Base-by-base conservation (phyloP, 2,113 vertebrate species). In the Tringa solitaria region DNA sequence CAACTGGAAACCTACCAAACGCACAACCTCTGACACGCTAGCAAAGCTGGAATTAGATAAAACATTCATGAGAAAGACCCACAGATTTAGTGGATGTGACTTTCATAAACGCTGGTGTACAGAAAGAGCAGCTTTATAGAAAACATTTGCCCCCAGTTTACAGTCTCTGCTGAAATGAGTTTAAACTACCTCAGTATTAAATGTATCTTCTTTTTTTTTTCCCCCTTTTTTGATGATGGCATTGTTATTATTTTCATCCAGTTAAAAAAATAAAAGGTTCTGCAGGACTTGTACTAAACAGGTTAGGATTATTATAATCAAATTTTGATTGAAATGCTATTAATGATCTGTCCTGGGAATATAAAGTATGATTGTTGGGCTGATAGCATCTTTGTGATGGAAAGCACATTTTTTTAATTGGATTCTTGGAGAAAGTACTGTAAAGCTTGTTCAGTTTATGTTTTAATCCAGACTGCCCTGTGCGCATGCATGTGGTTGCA, bases 21-120 rank as follows among this genome's bases (percentile, higher is more conserved):
- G 80, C 70, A 79, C 69, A 95, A 81, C 48, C 56, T 87, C 43
- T 80, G 85, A 79, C 7, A 1, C 41, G 30, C 73, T 83, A 87
- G 64, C 26, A 95, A 95, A 94, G 94, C 83, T 86, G 84, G 89
- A 97, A 95, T 87, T 84, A 93, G 87, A 91, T 97, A 85, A 97
- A 96, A 96, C 77, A 89, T 81, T 81, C 65, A 92, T 6, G 3
- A 96, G 95, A 96, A 79, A 94, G 63, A 89, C 72, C 54, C 77
- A 90, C 70, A 86, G 86, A 92, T 78, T 97, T 95, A 95, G 85
- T 89, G 80, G 76, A 87, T 74, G 84, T 75, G 85, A 96, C 77
- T 95, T 78, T 79, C 84, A 95, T 82, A 88, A 93, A 86, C 0
- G 5, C 37, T 69, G 80, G 72, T 56, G 64, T 83, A 84, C 74